A percentile compares a stretch with the other conserved stretches of the same genome.
These are phyloP conservation scores for Anagyrus pseudococci DNA, from an alignment of 2,888 invertebrate genomes.

Conservation along the genomic window DNA sequence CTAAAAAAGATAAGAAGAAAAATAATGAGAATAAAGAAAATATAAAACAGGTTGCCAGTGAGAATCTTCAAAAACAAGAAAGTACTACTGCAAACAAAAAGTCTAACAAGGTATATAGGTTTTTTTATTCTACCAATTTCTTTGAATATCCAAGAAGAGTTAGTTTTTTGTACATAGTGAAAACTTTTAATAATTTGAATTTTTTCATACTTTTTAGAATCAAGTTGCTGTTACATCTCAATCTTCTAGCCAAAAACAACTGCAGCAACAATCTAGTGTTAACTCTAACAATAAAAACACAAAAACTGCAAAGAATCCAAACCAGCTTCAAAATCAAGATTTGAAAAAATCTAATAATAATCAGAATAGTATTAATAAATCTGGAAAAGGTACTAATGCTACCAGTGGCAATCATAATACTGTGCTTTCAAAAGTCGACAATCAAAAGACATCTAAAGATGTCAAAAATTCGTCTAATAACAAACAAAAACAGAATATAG, in stretches of 20 bases:
- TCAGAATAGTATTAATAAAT: constrained; percentile 25
- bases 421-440: constrained; percentile 43
- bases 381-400: constrained; percentile 31
- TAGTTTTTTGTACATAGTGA: too few species aligned
- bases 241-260: constrained; percentile 32
- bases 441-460: constrained; percentile 42
- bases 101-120: constrained; percentile 23
- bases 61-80: constrained; percentile 30
- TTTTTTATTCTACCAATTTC: not conserved
- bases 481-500: constrained; percentile 41
- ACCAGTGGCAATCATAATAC: constrained; percentile 39
- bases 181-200: too few species aligned
- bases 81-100: constrained; percentile 45
- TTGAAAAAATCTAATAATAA: constrained; percentile 32
- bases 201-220: too few species aligned
- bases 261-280: constrained; percentile 40
- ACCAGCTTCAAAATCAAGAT: constrained; percentile 24
- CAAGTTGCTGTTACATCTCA: constrained; percentile 2
- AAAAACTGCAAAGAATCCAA: constrained; percentile 34
- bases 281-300: constrained; percentile 36
- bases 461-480: constrained; percentile 31
- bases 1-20: constrained; percentile 57
- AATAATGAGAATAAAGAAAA: constrained; percentile 55
- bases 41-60: constrained; percentile 41
- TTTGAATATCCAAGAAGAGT: too few species aligned